Evolutionary conservation across 1,140 invertebrate species (phyloP).

Genomic region (Drosophila varians): DNA sequence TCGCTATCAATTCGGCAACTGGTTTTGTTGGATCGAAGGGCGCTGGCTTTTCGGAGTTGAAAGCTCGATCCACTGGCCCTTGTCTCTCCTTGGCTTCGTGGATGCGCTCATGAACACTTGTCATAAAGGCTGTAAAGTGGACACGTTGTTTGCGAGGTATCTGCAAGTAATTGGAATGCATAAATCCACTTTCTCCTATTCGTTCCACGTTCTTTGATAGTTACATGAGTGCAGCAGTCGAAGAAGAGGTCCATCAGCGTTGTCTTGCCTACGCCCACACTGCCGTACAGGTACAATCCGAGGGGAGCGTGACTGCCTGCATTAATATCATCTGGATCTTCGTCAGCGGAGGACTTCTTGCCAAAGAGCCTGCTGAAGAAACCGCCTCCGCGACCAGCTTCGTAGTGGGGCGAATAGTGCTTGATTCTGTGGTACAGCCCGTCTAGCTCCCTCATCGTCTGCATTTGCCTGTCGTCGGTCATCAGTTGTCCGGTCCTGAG

Average conservation of each 20-base stretch:
- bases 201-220: conserved; percentile 7
- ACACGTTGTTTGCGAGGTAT: conserved; percentile 90
- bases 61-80: conserved; percentile 85
- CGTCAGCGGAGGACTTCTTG: conserved; percentile 41
- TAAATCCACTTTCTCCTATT: not conserved
- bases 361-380: conserved; percentile 83
- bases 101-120: conserved; percentile 95
- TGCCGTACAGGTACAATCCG: conserved; percentile 93
- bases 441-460: conserved; percentile 88
- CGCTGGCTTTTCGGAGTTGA: conserved; percentile 87
- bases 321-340: conserved; percentile 43
- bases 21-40: conserved; percentile 97
- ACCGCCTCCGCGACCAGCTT: conserved; percentile 67
- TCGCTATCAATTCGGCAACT: conserved; percentile 94
- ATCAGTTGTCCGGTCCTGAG: conserved; percentile 86
- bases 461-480: conserved; percentile 89
- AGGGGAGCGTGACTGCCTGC: conserved; percentile 85
- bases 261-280: conserved; percentile 97
- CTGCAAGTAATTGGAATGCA: conserved; percentile 51
- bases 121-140: conserved; percentile 99
- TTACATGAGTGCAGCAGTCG: conserved; percentile 88
- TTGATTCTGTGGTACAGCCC: conserved; percentile 88
- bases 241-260: conserved; percentile 99
- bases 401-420: conserved; percentile 86
- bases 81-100: conserved; percentile 91